A percentile compares a stretch with the other conserved stretches of the same genome.
Evolutionary conservation across 1,140 invertebrate genomes (phyloP).

Genomic region (Brachionus plicatilis): DNA sequence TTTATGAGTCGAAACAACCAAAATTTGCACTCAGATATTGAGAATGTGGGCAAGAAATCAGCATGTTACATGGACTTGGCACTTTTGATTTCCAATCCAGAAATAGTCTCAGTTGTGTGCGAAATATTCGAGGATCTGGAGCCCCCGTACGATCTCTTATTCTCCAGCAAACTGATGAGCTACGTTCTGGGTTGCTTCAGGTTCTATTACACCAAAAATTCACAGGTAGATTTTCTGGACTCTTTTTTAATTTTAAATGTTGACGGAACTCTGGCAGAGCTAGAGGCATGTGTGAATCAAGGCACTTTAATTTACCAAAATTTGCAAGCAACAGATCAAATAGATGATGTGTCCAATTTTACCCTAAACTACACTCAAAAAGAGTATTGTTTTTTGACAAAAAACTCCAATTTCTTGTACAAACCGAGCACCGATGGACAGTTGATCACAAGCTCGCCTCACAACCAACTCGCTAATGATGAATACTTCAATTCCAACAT

Average conservation of each 20-base stretch:
- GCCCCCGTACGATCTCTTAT: background rate
- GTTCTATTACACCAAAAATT: background rate
- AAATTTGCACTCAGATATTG: background rate
- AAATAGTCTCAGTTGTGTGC: background rate
- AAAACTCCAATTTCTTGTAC: constrained; percentile 3
- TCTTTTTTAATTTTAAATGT: background rate
- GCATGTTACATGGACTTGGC: background rate
- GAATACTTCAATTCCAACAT: background rate
- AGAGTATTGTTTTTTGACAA: constrained; percentile 23
- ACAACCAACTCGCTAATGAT: background rate
- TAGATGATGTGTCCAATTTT: background rate
- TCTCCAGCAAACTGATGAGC: background rate
- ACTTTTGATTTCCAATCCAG: background rate
- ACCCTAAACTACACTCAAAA: background rate
- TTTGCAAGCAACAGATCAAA: background rate
- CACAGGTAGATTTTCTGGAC: background rate
- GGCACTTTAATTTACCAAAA: background rate
- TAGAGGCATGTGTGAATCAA: background rate
- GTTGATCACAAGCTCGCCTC: background rate
- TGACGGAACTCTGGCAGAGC: background rate
- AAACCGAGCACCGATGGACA: background rate
- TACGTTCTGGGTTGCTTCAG: background rate
- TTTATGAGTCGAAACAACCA: constrained; percentile 8
- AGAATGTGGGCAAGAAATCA: background rate
- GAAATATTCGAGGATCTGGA: background rate